Percentiles rank a stretch among this genome's conserved stretches.
Evolutionary conservation across 2,113 vertebrate species (phyloP).

Genomic region (Notechis scutatus): DNA sequence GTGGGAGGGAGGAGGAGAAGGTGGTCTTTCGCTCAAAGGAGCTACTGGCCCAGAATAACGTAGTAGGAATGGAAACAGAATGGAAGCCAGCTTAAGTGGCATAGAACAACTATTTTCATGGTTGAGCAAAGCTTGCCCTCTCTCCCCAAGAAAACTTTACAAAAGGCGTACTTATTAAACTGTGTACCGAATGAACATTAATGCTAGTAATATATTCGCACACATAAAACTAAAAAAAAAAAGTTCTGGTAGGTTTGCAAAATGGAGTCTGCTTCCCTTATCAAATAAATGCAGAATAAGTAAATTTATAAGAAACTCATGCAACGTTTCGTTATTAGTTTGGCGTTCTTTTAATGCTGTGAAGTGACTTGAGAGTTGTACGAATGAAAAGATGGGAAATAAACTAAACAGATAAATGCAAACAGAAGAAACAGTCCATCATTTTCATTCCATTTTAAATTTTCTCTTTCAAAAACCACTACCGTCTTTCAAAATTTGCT

Average conservation of each 20-base stretch:
- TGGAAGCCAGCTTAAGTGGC: slow-evolving; percentile 3
- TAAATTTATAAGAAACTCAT: neutral
- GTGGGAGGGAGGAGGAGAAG: slow-evolving; percentile 8
- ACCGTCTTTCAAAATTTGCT: neutral
- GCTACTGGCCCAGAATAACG: slow-evolving; percentile 35
- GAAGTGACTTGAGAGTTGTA: neutral
- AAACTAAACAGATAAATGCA: neutral
- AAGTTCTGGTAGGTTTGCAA: neutral
- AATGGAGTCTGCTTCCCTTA: neutral
- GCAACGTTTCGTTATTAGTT: neutral
- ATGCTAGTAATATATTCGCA: slow-evolving; percentile 12
- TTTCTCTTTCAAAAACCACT: neutral
- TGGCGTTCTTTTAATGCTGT: neutral
- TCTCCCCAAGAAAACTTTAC: slow-evolving; percentile 17
- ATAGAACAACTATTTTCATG: slow-evolving; percentile 15
- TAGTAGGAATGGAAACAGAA: slow-evolving; percentile 23
- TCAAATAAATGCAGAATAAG: neutral
- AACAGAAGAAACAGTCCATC: neutral
- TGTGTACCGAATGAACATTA: slow-evolving; percentile 7
- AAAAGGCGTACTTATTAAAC: slow-evolving; percentile 28
- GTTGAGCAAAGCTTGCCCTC: slow-evolving; percentile 12
- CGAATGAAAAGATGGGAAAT: neutral
- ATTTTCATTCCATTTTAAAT: neutral
- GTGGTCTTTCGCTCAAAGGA: neutral
- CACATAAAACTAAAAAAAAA: slow-evolving; percentile 4